Percentiles rank a stretch among this genome's conserved stretches.
These are phyloP conservation scores for Megaustenia siamemsis DNA, from an alignment of 2,888 invertebrate species.

Conservation along the genomic window DNA sequence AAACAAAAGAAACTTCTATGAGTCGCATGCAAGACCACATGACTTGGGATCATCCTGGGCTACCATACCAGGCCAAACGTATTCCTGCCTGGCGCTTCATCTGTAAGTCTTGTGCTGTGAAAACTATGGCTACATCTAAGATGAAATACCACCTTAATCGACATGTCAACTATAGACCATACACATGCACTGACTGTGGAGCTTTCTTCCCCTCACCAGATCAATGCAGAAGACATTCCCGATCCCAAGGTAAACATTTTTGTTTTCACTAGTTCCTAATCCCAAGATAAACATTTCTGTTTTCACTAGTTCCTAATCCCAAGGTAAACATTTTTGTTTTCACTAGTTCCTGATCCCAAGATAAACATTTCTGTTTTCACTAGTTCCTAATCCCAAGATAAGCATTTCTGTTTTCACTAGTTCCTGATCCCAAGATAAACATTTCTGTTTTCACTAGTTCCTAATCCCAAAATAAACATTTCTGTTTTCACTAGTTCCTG, in stretches of 20 bases:
- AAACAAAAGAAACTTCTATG: slow-evolving; percentile 48
- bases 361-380: too few species aligned
- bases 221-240: slow-evolving; percentile 60
- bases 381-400: too few species aligned
- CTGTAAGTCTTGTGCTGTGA: slow-evolving; percentile 59
- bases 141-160: slow-evolving; percentile 62
- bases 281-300: too few species aligned
- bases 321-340: too few species aligned
- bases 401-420: too few species aligned
- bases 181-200: slow-evolving; percentile 60
- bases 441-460: too few species aligned
- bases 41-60: slow-evolving; percentile 49
- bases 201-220: slow-evolving; percentile 60
- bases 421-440: too few species aligned
- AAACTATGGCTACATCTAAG: slow-evolving; percentile 60
- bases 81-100: slow-evolving; percentile 59
- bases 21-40: slow-evolving; percentile 51
- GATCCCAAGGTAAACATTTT: slow-evolving; percentile 50
- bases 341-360: too few species aligned
- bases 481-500: too few species aligned
- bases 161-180: slow-evolving; percentile 61
- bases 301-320: too few species aligned
- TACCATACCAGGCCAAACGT: slow-evolving; percentile 45
- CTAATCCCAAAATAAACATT: too few species aligned
- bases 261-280: not conserved